Evolutionary conservation across 2,797 vertebrate species (phyloP), one percentile per base, ranked within the genome.

Genomic region (Sebastes oblongus): DNA sequence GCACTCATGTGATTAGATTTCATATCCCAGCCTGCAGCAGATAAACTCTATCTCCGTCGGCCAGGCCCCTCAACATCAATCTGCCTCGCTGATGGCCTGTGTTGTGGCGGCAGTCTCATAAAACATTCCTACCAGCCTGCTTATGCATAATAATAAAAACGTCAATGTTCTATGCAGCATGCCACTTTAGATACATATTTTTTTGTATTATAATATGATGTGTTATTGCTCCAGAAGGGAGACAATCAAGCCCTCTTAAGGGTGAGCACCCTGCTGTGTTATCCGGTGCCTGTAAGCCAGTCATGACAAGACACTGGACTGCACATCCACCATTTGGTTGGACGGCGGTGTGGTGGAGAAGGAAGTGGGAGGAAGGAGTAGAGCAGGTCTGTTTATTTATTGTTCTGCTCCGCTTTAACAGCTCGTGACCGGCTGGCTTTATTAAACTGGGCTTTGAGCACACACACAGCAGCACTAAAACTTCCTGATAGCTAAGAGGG

Each of bases 391-490:
- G 92, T 95, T 94, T 96, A 95, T 96, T 96, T 96, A 95, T 95
- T 94, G 94, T 94, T 92, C 94, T 92, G 87, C 81, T 80, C 82
- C 75, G 87, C 86, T 93, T 95, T 95, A 96, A 95, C 85, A 80
- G 92, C 93, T 95, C 85, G 84, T 94, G 94, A 95, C 94, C 88
- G 83, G 88, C 91, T 88, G 91, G 93, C 94, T 95, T 96, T 96
- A 96, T 96, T 96, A 96, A 96, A 96, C 95, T 96, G 96, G 95
- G 96, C 94, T 95, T 96, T 95, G 94, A 95, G 91, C 93, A 87
- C 89, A 92, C 95, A 90, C 96, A 94, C 64, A 93, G 94, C 95
- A 89, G 93, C 94, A 94, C 92, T 96, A 96, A 96, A 96, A 95
- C 93, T 92, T 93, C 90, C 92, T 92, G 93, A 96, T 91, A 88